Evolutionary conservation across 92 coral and sea anemone species (phyloP).

Genomic region (Zoanthus gigantus): DNA sequence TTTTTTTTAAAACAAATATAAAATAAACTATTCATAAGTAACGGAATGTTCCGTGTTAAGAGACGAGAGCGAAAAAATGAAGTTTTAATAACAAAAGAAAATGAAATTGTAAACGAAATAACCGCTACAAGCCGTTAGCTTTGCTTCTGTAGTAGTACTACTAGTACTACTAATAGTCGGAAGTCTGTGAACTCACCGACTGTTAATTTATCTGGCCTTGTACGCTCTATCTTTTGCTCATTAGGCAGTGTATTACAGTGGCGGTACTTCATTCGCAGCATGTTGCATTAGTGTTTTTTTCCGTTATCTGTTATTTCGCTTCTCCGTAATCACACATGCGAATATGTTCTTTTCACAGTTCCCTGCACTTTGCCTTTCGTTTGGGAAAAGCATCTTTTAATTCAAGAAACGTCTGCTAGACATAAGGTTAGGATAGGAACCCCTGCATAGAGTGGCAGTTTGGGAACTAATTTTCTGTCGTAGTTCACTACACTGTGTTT

Average conservation of each 20-base stretch:
- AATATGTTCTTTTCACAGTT: constrained; percentile 7
- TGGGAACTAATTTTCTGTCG: not conserved
- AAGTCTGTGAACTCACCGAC: not conserved
- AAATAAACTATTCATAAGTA: not conserved
- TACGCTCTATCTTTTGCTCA: not conserved
- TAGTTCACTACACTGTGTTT: not conserved
- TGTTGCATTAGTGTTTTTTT: not conserved
- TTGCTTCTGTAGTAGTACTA: not conserved
- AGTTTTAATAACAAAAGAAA: too few species aligned
- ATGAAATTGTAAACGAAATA: too few species aligned
- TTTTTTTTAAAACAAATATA: constrained; percentile 34
- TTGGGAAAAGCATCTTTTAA: constrained; percentile 57
- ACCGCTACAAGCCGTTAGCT: not conserved
- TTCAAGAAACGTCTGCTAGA: constrained; percentile 62
- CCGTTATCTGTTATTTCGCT: constrained; percentile 44
- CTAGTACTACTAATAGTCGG: not conserved
- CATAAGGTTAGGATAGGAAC: not conserved
- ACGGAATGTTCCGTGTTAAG: not conserved
- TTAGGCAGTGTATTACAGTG: not conserved
- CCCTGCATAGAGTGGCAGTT: not conserved
- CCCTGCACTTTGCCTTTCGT: constrained; percentile 15
- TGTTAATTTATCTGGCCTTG: constrained; percentile 2
- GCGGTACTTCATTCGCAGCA: constrained; percentile 28
- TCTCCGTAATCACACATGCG: constrained; percentile 38
- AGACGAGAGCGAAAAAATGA: too few species aligned